Evolutionary conservation across 2,113 vertebrate genomes (phyloP), one percentile per base, ranked within the genome.

Genomic region (Malaclemys terrapin): DNA sequence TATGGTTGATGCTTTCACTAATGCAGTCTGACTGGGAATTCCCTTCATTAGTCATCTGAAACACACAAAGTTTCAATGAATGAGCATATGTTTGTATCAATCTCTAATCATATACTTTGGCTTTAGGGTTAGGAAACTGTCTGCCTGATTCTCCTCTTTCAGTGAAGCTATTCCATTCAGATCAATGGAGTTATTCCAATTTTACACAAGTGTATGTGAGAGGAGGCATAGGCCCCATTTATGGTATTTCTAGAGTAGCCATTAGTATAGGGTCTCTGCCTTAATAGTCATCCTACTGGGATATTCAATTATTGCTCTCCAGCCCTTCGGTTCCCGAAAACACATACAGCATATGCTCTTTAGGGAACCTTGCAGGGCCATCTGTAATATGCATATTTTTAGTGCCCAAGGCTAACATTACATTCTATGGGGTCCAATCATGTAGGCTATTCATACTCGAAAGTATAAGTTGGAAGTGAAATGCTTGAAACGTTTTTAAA

Each of bases 11-110:
- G 85, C 56, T 93, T 52, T 96, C 97, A 31, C 81, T 85, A 80
- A 80, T 87, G 57, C 52, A 7, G 69, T 97, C 96, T 14, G 54
- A 19, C 5, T 92, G 89, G 76, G 93, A 81, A 10, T 14, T 92
- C 76, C 52, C 91, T 79, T 97, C 96, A 8, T 62, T 35, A 8
- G 69, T 50, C 52, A 89, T 57, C 98, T 98, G 95, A 78, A 98
- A 98, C 79, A 96, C 94, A 87, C 4, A 3, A 62, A 57, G 82
- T 13, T 49, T 72, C 65, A 87, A 13, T 50, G 80, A 94, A 91
- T 50, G 79, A 20, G 25, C 0, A 0, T 29, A 19, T 2, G 0
- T 25, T 11, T 27, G 81, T 90, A 85, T 49, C 75, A 79, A 10
- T 10, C 69, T 53, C 38, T 16, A 88, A 45, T 14, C 42, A 38